These are phyloP conservation scores for Cyanoderma ruficeps DNA, from an alignment of 2,113 vertebrate species.

Conservation along the genomic window DNA sequence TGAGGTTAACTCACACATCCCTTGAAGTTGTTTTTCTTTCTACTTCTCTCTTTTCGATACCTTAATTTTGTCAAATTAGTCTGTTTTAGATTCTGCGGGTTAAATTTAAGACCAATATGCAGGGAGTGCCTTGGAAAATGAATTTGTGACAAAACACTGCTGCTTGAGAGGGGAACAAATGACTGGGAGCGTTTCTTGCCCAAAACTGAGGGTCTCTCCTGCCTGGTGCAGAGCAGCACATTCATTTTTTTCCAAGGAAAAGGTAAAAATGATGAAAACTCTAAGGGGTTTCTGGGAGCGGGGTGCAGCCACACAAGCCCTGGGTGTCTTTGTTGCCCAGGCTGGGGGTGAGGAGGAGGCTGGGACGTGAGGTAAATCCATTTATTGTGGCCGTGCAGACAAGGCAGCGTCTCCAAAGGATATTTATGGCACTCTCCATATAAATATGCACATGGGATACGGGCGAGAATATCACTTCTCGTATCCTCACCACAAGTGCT, in stretches of 20 bases:
- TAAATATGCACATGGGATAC: not conserved
- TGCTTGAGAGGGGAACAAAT: not conserved
- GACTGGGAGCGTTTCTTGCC: not conserved
- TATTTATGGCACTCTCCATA: not conserved
- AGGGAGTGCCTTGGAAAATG: not conserved
- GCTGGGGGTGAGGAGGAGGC: rapidly evolving
- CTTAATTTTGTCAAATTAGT: not conserved
- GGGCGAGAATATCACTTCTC: not conserved
- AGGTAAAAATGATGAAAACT: not conserved
- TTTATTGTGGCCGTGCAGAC: not conserved
- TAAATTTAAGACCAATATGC: not conserved
- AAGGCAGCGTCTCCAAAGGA: not conserved
- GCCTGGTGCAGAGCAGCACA: not conserved
- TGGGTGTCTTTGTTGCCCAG: not conserved
- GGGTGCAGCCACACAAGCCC: not conserved
- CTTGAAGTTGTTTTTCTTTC: not conserved
- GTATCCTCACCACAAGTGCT: not conserved
- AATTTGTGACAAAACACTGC: not conserved
- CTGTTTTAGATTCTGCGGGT: not conserved
- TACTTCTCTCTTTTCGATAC: rapidly evolving
- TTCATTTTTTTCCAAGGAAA: not conserved
- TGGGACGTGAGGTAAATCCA: rapidly evolving
- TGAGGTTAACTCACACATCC: not conserved
- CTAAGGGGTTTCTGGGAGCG: rapidly evolving
- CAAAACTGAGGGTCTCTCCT: not conserved